Evolutionary conservation across 2,888 invertebrate genomes (phyloP).

Genomic region (Elgonia sp.): DNA sequence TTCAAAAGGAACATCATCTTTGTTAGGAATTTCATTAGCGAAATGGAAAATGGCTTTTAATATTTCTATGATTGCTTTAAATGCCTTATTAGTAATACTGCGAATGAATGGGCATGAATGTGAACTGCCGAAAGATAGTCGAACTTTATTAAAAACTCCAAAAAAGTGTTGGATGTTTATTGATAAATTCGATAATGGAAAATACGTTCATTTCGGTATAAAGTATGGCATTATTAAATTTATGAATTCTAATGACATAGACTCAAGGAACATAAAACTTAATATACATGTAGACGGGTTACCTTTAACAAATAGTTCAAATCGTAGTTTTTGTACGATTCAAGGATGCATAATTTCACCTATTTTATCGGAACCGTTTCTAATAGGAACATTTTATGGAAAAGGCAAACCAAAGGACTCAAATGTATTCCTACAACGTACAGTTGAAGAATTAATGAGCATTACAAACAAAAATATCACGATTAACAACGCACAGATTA

Average conservation of each 20-base stretch:
- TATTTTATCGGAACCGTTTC: not conserved
- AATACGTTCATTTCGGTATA: not conserved
- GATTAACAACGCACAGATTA: not conserved
- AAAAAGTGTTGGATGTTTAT: not conserved
- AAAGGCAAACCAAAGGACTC: not conserved
- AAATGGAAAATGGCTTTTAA: not conserved
- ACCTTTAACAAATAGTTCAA: not conserved
- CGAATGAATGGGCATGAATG: not conserved
- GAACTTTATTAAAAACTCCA: not conserved
- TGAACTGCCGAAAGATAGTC: not conserved
- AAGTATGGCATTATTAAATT: not conserved
- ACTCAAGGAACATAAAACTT: too few relatives aligned
- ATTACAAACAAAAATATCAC: too few relatives aligned
- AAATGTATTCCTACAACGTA: not conserved
- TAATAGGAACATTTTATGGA: not conserved
- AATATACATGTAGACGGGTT: not conserved
- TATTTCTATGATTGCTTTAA: not conserved
- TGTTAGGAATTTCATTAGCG: too few relatives aligned
- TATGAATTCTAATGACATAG: too few relatives aligned
- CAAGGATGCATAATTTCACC: not conserved
- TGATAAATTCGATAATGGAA: not conserved
- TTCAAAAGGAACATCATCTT: too few relatives aligned
- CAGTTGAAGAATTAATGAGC: not conserved
- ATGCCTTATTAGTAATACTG: not conserved
- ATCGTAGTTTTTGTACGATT: not conserved